Evolutionary conservation across 2,113 vertebrate species (phyloP).

Genomic region (Antennarius striatus): DNA sequence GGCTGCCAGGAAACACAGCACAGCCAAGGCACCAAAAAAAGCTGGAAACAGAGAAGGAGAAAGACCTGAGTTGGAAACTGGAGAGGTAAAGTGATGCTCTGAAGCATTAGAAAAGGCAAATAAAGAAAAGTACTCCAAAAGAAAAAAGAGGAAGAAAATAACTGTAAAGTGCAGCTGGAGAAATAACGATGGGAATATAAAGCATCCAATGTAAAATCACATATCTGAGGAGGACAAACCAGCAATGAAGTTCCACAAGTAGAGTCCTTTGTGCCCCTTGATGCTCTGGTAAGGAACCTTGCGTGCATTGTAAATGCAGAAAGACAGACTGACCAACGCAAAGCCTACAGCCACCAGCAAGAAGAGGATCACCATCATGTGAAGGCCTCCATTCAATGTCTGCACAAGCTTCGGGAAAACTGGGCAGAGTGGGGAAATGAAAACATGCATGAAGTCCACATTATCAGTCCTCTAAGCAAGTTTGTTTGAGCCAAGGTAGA

Average conservation of each 20-base stretch:
- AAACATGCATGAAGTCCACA: background rate
- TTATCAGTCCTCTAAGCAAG: too few relatives aligned
- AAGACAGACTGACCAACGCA: constrained; percentile 90
- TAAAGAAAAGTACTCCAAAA: background rate
- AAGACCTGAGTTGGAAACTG: background rate
- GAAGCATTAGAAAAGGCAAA: background rate
- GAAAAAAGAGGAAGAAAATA: too few relatives aligned
- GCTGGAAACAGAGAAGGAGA: constrained; percentile 73
- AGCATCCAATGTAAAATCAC: background rate
- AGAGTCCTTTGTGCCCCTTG: constrained; percentile 91
- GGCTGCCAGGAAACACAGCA: constrained; percentile 87
- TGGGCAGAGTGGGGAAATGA: constrained; percentile 64
- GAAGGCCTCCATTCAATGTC: constrained; percentile 87
- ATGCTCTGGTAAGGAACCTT: constrained; percentile 93
- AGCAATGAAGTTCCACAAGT: constrained; percentile 91
- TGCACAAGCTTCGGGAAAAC: constrained; percentile 93
- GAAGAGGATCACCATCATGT: constrained; percentile 89
- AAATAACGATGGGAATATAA: background rate
- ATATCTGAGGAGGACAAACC: constrained; percentile 21
- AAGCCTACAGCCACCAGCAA: constrained; percentile 86
- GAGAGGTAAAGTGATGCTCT: background rate
- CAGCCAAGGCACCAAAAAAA: constrained; percentile 80
- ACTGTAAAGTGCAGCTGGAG: background rate
- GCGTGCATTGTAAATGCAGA: constrained; percentile 90
- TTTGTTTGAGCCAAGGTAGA: too few relatives aligned